phyloP scores from a whole-genome alignment of 2,888 invertebrate genomes.

The Meandrusa payeni region DNA sequence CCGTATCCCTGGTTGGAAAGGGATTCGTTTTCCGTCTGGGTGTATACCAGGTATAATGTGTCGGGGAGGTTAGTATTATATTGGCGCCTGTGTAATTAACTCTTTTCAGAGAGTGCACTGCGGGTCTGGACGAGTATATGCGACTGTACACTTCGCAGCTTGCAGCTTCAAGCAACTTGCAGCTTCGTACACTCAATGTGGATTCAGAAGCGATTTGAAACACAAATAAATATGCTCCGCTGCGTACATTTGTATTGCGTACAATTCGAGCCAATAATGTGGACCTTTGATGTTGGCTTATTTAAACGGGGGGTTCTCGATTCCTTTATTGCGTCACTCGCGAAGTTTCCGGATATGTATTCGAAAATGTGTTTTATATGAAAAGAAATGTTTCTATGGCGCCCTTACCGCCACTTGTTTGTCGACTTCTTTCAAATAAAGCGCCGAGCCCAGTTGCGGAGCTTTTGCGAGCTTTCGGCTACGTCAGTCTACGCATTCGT shows the following conservation, averaged over 20 bases:
- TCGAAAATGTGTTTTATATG: conserved; percentile 37
- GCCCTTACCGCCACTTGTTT: conserved; percentile 3
- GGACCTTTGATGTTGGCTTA: conserved; percentile 65
- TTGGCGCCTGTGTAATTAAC: too few relatives aligned
- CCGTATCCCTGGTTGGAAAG: too few relatives aligned
- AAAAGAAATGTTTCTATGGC: conserved; percentile 37
- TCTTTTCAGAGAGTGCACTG: too few relatives aligned
- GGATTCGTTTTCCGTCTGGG: too few relatives aligned
- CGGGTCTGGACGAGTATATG: too few relatives aligned
- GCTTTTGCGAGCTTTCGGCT: conserved; percentile 11
- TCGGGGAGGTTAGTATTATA: too few relatives aligned
- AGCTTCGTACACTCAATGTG: conserved; percentile 10
- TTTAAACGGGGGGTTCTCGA: conserved; percentile 61
- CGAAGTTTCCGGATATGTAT: conserved; percentile 30
- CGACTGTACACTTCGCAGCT: too few relatives aligned
- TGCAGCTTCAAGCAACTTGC: not conserved
- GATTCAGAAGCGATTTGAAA: conserved; percentile 20
- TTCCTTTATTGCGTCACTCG: conserved; percentile 56
- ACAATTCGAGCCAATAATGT: conserved; percentile 21
- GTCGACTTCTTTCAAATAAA: conserved; percentile 18
- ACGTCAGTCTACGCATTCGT: not conserved
- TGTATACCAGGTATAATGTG: too few relatives aligned
- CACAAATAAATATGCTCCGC: conserved; percentile 11
- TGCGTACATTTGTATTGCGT: conserved; percentile 22
- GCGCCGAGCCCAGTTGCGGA: not conserved